Base-by-base conservation (phyloP, 1,140 invertebrate genomes). In the Hyposmocoma kahamanoa region DNA sequence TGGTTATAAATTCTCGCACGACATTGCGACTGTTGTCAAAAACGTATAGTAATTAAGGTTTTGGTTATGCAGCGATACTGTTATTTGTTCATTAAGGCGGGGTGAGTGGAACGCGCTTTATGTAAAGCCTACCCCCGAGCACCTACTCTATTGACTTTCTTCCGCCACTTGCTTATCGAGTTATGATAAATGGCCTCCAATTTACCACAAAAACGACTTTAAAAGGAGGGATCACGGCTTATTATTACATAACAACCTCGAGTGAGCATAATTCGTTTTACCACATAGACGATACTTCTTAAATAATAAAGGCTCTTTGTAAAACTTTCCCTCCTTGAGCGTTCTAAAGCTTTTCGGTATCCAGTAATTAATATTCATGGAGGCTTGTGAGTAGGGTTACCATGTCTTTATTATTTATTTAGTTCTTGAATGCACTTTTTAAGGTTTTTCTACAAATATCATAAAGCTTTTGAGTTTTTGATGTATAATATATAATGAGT, bases 281-380 rank as follows among this genome's bases (percentile, higher is more conserved):
- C 56, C 59, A 67, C 72, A 78, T 75, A 65, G 65, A 62, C 59
- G 69, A 61, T 74, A 76, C 78, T 82, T 82, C 81, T 84, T 84
- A 82, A 84, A 83, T 84, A 82, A 83, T 84, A 84, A 82, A 79
- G 67, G 71, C 77, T 84, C 81, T 82, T 84, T 83, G 81, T 83
- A 79, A 81, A 84, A 84, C 65, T 84, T 84, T 84, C 75, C 80
- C 81, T 84, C 68, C 75, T 81, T 76, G 76, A 81, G 76, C 74
- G 68, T 78, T 82, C 70, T 73, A 76, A 84, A 77, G 80, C 78
- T 78, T 78, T 79, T 81, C 67, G 72, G 77, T 80, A 84, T 81
- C 72, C 77, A 67, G 77, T 80, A 84, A 84, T 83, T 83, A 83
- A 80, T 83, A 84, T 84, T 84, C 81, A 84, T 83, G 75, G 71